phyloP scores from a whole-genome alignment of 1,140 invertebrate genomes.

The Hylyphantes graminicola region DNA sequence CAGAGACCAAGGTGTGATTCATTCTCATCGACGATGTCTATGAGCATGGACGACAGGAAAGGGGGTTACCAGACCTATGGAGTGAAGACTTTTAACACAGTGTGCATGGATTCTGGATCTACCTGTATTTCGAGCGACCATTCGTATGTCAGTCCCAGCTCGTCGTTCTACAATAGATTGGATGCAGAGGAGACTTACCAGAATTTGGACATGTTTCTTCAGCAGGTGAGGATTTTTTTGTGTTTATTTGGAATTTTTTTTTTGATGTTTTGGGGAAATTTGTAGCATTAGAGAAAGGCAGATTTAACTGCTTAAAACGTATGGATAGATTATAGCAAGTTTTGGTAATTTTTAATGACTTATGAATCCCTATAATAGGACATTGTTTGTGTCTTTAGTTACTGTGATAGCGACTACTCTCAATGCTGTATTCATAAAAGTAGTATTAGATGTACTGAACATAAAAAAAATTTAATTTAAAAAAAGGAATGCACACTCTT shows the following conservation, averaged over 20 bases:
- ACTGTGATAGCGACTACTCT: too few species aligned
- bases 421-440: too few species aligned
- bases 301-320: too few species aligned
- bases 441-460: too few species aligned
- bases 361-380: too few species aligned
- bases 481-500: too few species aligned
- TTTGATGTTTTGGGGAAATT: too few species aligned
- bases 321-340: too few species aligned
- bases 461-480: too few species aligned
- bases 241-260: background rate
- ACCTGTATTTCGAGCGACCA: conserved; percentile 50
- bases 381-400: too few species aligned
- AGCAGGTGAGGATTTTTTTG: conserved; percentile 19
- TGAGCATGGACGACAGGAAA: conserved; percentile 33
- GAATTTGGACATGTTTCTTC: conserved; percentile 41
- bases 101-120: conserved; percentile 47
- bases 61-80: conserved; percentile 13
- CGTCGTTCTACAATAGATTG: conserved; percentile 1
- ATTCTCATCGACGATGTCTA: conserved; percentile 25
- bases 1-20: conserved; percentile 33
- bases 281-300: too few species aligned
- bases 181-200: conserved; percentile 51
- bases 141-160: conserved; percentile 12
- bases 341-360: too few species aligned
- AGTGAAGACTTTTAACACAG: conserved; percentile 42